Percentiles rank a stretch among this genome's conserved stretches.
Conservation (phyloP, 2,113 vertebrate species). For the Solea solea region DNA sequence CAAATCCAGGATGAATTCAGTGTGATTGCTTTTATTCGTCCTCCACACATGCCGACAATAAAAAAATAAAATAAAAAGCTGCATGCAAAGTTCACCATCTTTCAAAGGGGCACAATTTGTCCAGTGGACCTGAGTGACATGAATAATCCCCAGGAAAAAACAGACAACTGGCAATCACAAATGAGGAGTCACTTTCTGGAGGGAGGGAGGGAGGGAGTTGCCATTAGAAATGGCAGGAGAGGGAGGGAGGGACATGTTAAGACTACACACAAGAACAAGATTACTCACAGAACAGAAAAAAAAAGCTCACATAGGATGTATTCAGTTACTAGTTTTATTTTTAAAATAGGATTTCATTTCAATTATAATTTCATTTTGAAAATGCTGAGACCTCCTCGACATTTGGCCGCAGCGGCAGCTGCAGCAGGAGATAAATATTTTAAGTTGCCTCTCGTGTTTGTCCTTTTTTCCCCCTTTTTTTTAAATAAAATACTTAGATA, state of each 20-base stretch:
- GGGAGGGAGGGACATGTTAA: conserved; percentile 75
- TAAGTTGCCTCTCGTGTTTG: conserved; percentile 81
- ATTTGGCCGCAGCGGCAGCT: conserved; percentile 74
- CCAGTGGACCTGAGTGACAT: conserved; percentile 63
- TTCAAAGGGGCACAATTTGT: conserved; percentile 26
- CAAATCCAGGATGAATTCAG: conserved; percentile 59
- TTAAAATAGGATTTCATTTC: conserved; percentile 99
- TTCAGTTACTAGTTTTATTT: conserved; percentile 87
- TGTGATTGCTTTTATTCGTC: conserved; percentile 52
- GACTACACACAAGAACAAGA: conserved; percentile 76
- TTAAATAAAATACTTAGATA: conserved; percentile 97
- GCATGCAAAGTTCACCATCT: conserved; percentile 59
- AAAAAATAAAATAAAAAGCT: conserved; percentile 18
- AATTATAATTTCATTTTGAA: conserved; percentile 88
- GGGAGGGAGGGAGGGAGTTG: conserved; percentile 54
- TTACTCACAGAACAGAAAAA: conserved; percentile 80
- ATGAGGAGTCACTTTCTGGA: conserved; percentile 78
- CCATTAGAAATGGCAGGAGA: conserved; percentile 72
- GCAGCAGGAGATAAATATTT: conserved; percentile 85
- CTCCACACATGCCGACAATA: conserved; percentile 59
- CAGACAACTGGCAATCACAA: conserved; percentile 77
- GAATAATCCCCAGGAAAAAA: conserved; percentile 79
- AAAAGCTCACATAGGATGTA: conserved; percentile 70
- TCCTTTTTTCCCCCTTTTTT: conserved; percentile 73
- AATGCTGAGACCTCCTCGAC: conserved; percentile 82